Evolutionary conservation across 2,888 invertebrate species (phyloP).

Genomic region (Parnassius glacialis): DNA sequence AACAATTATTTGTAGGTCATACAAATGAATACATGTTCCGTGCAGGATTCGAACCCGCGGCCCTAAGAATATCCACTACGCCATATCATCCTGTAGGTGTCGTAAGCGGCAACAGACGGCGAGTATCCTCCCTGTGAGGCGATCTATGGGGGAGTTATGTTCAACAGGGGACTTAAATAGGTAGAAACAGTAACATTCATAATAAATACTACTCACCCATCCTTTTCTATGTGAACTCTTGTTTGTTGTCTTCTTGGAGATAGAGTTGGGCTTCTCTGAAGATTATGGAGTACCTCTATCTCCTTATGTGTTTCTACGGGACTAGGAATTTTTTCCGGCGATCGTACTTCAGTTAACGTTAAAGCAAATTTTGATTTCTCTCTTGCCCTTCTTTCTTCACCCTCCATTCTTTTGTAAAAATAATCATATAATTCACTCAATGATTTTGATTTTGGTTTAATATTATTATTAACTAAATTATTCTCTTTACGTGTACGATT

Average conservation of each 20-base stretch:
- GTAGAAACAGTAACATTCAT: neutral
- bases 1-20: no score
- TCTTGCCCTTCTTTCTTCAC: constrained; percentile 43
- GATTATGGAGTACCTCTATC: constrained; percentile 85
- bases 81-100: no score
- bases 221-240: constrained; percentile 60
- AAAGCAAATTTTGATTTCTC: constrained; percentile 61
- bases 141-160: no score
- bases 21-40: no score
- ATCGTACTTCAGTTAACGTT: constrained; percentile 57
- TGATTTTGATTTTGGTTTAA: constrained; percentile 72
- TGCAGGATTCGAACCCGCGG: no score
- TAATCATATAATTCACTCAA: constrained; percentile 74
- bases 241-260: constrained; percentile 78
- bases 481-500: constrained; percentile 48
- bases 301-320: constrained; percentile 82
- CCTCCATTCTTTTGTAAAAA: constrained; percentile 65
- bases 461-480: constrained; percentile 46
- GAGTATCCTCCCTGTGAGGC: no score
- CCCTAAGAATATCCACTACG: no score
- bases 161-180: no score
- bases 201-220: constrained; percentile 58
- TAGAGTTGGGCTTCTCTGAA: constrained; percentile 82
- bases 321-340: constrained; percentile 68
- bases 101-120: no score